Evolutionary conservation across 2,113 vertebrate species (phyloP).

Genomic region (Ceyx margarethae): DNA sequence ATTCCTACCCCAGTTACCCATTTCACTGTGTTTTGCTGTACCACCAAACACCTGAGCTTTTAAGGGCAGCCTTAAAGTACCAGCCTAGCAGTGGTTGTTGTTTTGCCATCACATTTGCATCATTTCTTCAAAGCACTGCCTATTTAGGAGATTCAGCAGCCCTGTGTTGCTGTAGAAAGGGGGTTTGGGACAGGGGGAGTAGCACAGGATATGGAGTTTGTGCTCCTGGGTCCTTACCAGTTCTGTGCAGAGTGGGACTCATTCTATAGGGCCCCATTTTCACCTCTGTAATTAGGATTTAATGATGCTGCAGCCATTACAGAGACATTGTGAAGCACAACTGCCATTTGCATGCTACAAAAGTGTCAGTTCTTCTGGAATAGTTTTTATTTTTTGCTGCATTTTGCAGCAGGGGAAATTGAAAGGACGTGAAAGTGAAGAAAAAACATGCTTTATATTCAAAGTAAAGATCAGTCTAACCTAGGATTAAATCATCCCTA

Average conservation of each 20-base stretch:
- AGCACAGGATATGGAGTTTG: neutral
- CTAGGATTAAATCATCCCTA: neutral
- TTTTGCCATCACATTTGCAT: conserved; percentile 28
- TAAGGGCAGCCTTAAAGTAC: neutral
- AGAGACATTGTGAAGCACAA: neutral
- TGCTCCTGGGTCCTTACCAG: neutral
- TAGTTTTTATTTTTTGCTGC: neutral
- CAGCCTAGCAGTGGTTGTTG: neutral
- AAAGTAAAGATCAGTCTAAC: neutral
- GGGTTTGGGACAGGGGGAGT: neutral
- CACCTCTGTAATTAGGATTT: neutral
- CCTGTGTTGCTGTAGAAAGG: neutral
- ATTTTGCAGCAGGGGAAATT: neutral
- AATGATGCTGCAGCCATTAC: neutral
- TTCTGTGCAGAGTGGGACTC: neutral
- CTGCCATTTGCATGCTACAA: neutral
- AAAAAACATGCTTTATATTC: neutral
- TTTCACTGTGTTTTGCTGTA: neutral
- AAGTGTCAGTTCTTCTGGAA: neutral
- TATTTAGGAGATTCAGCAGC: neutral
- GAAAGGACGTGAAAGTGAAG: neutral
- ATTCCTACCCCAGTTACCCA: neutral
- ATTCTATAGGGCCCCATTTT: neutral
- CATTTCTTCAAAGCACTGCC: conserved; percentile 15
- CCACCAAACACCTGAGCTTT: neutral